These are phyloP conservation scores for Pempheris klunzingeri DNA, from an alignment of 2,797 vertebrate genomes.

Conservation along the genomic window DNA sequence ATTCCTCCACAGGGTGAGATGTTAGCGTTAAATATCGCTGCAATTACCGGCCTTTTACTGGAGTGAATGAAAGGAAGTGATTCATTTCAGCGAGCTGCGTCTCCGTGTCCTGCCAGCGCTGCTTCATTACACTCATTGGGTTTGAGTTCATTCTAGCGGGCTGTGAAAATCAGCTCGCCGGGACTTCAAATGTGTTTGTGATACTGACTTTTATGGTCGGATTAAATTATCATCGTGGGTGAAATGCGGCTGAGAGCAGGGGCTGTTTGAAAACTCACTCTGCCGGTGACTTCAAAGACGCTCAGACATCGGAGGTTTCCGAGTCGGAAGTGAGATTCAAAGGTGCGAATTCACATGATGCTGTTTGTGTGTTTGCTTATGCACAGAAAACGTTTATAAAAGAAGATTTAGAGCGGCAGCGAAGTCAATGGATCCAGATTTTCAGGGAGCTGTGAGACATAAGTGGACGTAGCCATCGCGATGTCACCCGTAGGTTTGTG, in stretches of 20 bases:
- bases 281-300: conserved; percentile 43
- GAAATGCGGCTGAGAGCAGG: conserved; percentile 1
- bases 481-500: too few relatives aligned
- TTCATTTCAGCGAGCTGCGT: conserved; percentile 27
- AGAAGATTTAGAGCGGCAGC: too few relatives aligned
- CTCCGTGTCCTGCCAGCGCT: conserved; percentile 24
- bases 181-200: conserved; percentile 18
- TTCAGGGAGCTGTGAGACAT: too few relatives aligned
- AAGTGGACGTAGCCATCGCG: too few relatives aligned
- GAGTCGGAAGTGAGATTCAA: neutral
- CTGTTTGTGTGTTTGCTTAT: neutral
- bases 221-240: conserved; percentile 9
- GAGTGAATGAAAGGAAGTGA: conserved; percentile 43
- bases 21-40: conserved; percentile 26
- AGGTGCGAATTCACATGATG: neutral
- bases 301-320: conserved; percentile 9
- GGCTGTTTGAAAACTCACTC: conserved; percentile 7
- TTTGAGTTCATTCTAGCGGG: conserved; percentile 8
- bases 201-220: conserved; percentile 27
- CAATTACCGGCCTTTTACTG: conserved; percentile 47
- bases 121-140: conserved; percentile 5
- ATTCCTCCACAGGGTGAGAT: conserved; percentile 34
- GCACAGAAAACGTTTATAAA: too few relatives aligned
- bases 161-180: conserved; percentile 28
- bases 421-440: too few relatives aligned